Percentiles rank a stretch among this genome's conserved stretches.
phyloP scores from a whole-genome alignment of 2,113 vertebrate genomes.

The Paradoxurus hermaphroditus region DNA sequence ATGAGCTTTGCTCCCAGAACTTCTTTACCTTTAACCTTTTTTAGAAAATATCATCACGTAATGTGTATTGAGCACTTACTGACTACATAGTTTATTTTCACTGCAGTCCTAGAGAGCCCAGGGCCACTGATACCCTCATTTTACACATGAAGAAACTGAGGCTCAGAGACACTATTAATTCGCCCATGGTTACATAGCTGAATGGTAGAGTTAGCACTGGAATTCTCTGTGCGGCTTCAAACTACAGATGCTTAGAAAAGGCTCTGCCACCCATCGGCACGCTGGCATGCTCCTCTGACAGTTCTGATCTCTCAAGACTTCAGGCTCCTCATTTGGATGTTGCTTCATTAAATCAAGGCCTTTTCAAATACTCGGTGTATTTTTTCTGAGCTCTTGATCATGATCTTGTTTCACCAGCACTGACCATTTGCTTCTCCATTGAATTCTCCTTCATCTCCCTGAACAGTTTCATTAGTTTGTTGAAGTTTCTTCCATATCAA shows the following conservation, averaged over 20 bases:
- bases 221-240: not conserved
- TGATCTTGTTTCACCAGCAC: not conserved
- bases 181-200: not conserved
- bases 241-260: not conserved
- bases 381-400: not conserved
- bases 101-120: not conserved
- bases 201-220: not conserved
- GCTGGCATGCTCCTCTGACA: not conserved
- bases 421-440: not conserved
- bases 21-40: not conserved
- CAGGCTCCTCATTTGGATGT: not conserved
- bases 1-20: not conserved
- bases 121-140: not conserved
- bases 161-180: not conserved
- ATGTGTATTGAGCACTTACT: not conserved
- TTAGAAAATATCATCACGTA: not conserved
- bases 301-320: not conserved
- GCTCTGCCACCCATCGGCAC: not conserved
- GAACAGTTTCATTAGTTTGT: not conserved
- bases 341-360: not conserved
- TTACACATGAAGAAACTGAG: not conserved
- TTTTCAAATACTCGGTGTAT: not conserved
- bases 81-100: not conserved
- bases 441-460: not conserved
- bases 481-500: not conserved